These are phyloP conservation scores for Hippolais icterina DNA, from an alignment of 2,113 vertebrate species.

Conservation along the genomic window DNA sequence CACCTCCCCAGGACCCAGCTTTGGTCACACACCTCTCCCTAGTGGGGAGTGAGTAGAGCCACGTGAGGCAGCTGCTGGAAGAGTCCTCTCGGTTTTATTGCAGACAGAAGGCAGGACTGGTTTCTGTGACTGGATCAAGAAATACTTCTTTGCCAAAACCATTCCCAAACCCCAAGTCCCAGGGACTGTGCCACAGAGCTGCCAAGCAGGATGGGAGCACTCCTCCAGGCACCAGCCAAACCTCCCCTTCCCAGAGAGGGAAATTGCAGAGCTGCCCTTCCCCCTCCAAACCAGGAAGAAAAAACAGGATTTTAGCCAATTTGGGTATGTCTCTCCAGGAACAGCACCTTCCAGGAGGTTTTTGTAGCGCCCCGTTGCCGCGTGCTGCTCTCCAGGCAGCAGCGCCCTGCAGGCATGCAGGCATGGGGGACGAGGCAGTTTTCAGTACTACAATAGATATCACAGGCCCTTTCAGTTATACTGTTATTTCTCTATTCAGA, in stretches of 20 bases:
- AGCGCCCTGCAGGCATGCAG: neutral
- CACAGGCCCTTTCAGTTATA: neutral
- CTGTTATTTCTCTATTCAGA: constrained; percentile 37
- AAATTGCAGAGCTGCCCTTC: neutral
- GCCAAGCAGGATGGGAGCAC: fast-evolving
- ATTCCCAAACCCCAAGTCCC: neutral
- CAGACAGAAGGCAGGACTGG: neutral
- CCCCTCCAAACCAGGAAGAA: neutral
- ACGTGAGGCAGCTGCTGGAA: neutral
- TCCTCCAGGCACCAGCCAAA: fast-evolving
- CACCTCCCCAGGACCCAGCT: neutral
- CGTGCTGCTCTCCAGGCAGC: neutral
- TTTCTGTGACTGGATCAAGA: neutral
- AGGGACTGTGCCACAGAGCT: fast-evolving
- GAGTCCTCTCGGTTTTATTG: neutral
- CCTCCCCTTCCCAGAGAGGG: neutral
- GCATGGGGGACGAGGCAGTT: neutral
- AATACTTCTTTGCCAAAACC: neutral
- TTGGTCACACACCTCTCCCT: neutral
- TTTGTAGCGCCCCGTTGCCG: fast-evolving
- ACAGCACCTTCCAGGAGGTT: neutral
- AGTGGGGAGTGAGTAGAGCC: neutral
- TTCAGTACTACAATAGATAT: constrained; percentile 10
- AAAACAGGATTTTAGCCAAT: neutral
- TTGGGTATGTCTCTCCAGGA: neutral